Percentiles rank a stretch among this genome's conserved stretches.
Evolutionary conservation across 2,888 invertebrate genomes (phyloP).

Genomic region (Eristalis tenax): DNA sequence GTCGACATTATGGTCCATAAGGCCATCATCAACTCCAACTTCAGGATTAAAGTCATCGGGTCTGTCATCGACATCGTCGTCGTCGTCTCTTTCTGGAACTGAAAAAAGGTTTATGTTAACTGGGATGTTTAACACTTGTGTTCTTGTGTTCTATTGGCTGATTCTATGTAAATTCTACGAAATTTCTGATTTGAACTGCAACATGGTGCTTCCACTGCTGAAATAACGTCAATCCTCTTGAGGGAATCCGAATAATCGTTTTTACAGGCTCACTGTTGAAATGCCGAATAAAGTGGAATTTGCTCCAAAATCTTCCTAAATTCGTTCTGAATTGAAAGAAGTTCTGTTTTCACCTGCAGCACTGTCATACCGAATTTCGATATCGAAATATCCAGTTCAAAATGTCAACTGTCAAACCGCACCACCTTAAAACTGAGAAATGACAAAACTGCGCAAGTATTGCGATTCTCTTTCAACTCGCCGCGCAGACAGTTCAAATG

Average conservation of each 20-base stretch:
- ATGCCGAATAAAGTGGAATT: too few relatives aligned
- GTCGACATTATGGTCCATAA: conserved; percentile 78
- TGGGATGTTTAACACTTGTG: neutral
- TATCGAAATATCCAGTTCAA: too few relatives aligned
- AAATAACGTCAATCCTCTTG: too few relatives aligned
- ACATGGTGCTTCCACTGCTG: too few relatives aligned
- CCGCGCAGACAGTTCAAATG: neutral
- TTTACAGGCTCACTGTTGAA: too few relatives aligned
- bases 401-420: neutral
- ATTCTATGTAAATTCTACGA: too few relatives aligned
- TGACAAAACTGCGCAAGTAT: neutral
- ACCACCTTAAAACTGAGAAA: neutral
- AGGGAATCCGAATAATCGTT: too few relatives aligned
- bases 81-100: conserved; percentile 81
- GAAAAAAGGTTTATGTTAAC: neutral
- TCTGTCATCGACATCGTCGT: conserved; percentile 81
- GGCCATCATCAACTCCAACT: conserved; percentile 86
- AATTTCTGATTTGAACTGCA: too few relatives aligned
- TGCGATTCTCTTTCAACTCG: neutral
- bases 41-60: conserved; percentile 80
- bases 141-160: neutral
- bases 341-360: too few relatives aligned
- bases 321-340: too few relatives aligned
- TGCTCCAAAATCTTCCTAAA: too few relatives aligned
- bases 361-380: too few relatives aligned